Evolutionary conservation across 2,888 invertebrate species (phyloP).

Genomic region (Meliscaeva auricollis): DNA sequence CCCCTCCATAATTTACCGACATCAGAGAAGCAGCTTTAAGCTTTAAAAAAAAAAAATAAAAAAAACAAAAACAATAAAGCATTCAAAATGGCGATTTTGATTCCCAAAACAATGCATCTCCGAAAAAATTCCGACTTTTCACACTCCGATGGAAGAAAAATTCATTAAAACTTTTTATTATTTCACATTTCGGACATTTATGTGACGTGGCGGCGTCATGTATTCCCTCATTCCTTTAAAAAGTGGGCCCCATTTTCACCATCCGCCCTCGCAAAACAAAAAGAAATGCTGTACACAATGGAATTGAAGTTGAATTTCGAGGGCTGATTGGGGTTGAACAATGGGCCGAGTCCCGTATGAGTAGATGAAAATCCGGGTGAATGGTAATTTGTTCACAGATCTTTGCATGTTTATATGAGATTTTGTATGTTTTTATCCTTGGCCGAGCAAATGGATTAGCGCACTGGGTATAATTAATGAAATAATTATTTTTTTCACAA

Average conservation of each 20-base stretch:
- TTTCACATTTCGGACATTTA: constrained; percentile 81
- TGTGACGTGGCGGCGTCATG: constrained; percentile 79
- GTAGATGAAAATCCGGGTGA: constrained; percentile 12
- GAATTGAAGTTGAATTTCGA: constrained; percentile 59
- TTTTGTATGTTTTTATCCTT: constrained; percentile 56
- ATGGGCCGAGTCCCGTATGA: neutral
- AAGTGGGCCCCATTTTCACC: constrained; percentile 36
- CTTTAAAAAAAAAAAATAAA: constrained; percentile 67
- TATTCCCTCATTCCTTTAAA: constrained; percentile 62
- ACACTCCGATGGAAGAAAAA: constrained; percentile 83
- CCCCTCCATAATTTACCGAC: constrained; percentile 60
- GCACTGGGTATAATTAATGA: constrained; percentile 67
- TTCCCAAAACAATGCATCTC: constrained; percentile 72
- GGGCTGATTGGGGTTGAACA: constrained; percentile 29
- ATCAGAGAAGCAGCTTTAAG: constrained; percentile 55
- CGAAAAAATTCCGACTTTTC: constrained; percentile 80
- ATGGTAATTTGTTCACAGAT: constrained; percentile 70
- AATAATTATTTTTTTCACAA: constrained; percentile 53
- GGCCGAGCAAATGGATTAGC: constrained; percentile 66
- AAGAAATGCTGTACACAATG: constrained; percentile 65
- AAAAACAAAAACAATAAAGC: constrained; percentile 71
- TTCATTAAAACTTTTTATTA: constrained; percentile 80
- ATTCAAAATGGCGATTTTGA: constrained; percentile 74
- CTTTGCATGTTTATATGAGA: constrained; percentile 38
- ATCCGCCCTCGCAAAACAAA: constrained; percentile 36